Conservation (phyloP, 2,797 vertebrate species). For the Huso huso region DNA sequence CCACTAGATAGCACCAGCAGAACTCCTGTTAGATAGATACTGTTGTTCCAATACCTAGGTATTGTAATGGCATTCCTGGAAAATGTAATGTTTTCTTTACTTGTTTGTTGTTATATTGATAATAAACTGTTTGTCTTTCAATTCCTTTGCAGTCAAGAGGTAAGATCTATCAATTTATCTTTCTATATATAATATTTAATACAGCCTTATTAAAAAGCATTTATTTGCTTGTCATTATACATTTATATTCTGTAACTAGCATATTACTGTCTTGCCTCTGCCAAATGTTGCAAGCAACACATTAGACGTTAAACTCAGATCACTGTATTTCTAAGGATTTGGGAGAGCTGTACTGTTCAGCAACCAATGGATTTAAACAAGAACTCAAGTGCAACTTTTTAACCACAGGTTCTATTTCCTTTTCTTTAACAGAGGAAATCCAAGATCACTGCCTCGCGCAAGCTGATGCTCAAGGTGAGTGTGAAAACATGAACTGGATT, state of each 20-base stretch:
- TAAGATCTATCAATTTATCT: conserved; percentile 24
- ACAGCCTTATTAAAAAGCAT: background rate
- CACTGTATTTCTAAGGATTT: too few species aligned
- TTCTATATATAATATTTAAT: background rate
- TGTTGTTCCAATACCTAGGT: background rate
- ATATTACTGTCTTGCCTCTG: too few species aligned
- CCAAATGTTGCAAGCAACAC: too few species aligned
- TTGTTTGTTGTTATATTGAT: background rate
- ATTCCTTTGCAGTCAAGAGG: conserved; percentile 51
- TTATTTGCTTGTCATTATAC: background rate
- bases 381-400: background rate
- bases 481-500: background rate
- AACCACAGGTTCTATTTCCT: background rate
- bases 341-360: too few species aligned
- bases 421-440: conserved; percentile 70
- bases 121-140: background rate
- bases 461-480: conserved; percentile 88
- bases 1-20: too few species aligned
- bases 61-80: background rate
- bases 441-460: conserved; percentile 93
- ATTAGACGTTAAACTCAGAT: too few species aligned
- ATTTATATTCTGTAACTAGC: background rate
- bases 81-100: background rate
- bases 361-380: background rate
- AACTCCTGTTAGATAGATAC: too few species aligned